Evolutionary conservation across 1,140 invertebrate species (phyloP).

Genomic region (Drosophila paulistorum): DNA sequence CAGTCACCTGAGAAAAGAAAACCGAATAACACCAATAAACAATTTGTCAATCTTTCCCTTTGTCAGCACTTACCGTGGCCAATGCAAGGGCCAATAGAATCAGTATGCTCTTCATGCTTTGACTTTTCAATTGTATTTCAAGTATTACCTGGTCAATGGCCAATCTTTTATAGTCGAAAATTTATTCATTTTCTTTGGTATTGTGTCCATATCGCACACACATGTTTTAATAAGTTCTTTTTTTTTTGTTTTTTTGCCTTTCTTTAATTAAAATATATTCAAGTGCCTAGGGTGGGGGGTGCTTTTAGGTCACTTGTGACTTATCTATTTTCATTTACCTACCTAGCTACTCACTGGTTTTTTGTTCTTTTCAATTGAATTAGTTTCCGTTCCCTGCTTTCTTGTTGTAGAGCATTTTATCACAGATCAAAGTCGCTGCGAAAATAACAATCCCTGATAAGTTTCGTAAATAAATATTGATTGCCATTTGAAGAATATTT

Average conservation of each 20-base stretch:
- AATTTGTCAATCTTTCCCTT: not conserved
- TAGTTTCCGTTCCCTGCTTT: not conserved
- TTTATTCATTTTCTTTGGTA: not conserved
- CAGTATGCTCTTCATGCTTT: constrained; percentile 41
- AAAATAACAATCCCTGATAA: not conserved
- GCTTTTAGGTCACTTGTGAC: not conserved
- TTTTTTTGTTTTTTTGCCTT: not conserved
- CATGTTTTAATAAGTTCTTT: not conserved
- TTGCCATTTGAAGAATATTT: constrained; percentile 1
- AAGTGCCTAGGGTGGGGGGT: not conserved
- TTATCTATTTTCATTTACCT: constrained; percentile 1
- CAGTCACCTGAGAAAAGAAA: not conserved
- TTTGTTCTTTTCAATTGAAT: constrained; percentile 6
- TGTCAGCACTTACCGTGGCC: constrained; percentile 33
- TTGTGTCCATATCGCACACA: not conserved
- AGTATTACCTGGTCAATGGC: not conserved
- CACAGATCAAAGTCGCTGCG: not conserved
- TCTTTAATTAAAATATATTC: constrained; percentile 10
- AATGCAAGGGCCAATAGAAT: constrained; percentile 20
- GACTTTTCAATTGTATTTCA: constrained; percentile 1
- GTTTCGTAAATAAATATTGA: not conserved
- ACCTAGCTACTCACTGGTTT: not conserved
- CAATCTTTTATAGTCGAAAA: not conserved
- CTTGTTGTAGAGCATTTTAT: constrained; percentile 1
- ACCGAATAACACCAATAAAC: no score